phyloP scores from a whole-genome alignment of 2,888 invertebrate species.

The Phaedon cochleariae region DNA sequence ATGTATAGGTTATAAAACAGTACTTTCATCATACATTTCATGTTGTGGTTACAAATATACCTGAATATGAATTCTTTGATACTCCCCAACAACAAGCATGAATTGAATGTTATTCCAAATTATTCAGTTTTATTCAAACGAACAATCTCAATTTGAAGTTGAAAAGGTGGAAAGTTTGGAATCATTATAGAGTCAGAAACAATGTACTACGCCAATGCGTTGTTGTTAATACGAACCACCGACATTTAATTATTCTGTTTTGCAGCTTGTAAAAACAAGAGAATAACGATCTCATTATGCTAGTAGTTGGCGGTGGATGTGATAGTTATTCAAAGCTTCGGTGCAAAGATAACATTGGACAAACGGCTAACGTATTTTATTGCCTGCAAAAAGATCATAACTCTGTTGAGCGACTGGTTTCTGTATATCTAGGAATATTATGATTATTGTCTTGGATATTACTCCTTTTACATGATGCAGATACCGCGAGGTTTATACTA shows the following conservation, averaged over 20 bases:
- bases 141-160: no score
- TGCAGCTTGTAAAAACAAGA: neutral
- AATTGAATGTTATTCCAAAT: no score
- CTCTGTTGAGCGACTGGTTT: neutral
- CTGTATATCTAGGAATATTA: neutral
- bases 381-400: neutral
- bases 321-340: neutral
- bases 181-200: neutral
- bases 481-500: no score
- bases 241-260: conserved; percentile 1
- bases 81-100: no score
- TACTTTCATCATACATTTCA: no score
- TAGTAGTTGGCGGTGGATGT: neutral
- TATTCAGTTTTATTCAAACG: no score
- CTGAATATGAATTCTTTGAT: no score
- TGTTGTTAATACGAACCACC: neutral
- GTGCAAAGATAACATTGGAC: neutral
- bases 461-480: neutral
- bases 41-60: no score
- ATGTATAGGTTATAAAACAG: no score
- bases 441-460: neutral
- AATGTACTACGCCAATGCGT: neutral
- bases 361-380: neutral
- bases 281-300: conserved; percentile 1
- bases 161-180: no score